A percentile compares a stretch with the other conserved stretches of the same genome.
Conservation (phyloP, 1,140 invertebrate species). For the Calephelis virginiensis region DNA sequence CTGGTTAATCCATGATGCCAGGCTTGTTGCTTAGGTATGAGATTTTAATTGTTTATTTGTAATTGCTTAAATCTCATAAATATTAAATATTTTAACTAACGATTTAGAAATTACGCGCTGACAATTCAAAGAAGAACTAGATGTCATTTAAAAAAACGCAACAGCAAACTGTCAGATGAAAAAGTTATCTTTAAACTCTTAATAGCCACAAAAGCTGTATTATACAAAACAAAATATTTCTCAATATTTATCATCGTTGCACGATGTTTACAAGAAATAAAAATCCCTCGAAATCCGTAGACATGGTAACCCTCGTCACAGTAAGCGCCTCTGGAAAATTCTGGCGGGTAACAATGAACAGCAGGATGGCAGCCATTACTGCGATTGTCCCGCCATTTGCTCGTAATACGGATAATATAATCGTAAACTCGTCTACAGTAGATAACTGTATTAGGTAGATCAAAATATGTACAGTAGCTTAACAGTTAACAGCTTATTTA, state of each 20-base stretch:
- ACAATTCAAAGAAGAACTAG: too few species aligned
- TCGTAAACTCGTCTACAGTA: slow-evolving; percentile 20
- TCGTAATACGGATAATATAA: slow-evolving; percentile 44
- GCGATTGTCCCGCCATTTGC: slow-evolving; percentile 51
- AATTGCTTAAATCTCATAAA: too few species aligned
- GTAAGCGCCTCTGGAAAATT: slow-evolving; percentile 66
- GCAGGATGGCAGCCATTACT: slow-evolving; percentile 63
- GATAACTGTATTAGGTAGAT: not conserved
- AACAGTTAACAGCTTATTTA: not conserved
- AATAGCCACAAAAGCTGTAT: too few species aligned
- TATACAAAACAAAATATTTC: too few species aligned
- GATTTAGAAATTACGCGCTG: too few species aligned
- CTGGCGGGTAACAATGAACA: slow-evolving; percentile 55
- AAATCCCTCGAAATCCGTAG: not conserved
- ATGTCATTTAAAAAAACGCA: too few species aligned
- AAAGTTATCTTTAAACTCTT: too few species aligned
- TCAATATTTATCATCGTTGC: not conserved
- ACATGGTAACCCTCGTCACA: not conserved
- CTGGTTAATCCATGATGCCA: too few species aligned
- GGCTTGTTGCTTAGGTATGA: too few species aligned
- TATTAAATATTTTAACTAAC: too few species aligned
- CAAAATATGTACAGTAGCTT: not conserved
- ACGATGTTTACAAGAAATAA: not conserved
- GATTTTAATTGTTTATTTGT: too few species aligned
- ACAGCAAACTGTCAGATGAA: too few species aligned